A percentile compares a stretch with the other conserved stretches of the same genome.
These are phyloP conservation scores for Micronisus gabar DNA, from an alignment of 2,113 vertebrate genomes.

Conservation along the genomic window DNA sequence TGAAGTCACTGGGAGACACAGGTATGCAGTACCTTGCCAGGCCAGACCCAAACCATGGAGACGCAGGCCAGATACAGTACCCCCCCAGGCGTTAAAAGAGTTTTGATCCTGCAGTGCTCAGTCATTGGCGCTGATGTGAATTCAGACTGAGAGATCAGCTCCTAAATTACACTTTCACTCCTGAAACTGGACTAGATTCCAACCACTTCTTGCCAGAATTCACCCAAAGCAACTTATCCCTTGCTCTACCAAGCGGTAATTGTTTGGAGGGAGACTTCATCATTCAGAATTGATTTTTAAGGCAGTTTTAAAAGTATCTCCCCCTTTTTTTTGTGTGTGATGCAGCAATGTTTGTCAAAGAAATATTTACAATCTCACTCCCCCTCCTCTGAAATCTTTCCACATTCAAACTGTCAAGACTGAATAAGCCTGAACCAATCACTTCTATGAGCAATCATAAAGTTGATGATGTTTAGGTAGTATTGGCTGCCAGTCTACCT, in stretches of 20 bases:
- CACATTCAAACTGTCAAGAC: slow-evolving; percentile 45
- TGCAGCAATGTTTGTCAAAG: slow-evolving; percentile 53
- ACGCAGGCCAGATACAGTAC: background rate
- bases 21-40: background rate
- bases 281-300: slow-evolving; percentile 48
- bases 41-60: background rate
- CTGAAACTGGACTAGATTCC: background rate
- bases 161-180: background rate
- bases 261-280: slow-evolving; percentile 39
- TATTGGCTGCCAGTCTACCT: slow-evolving; percentile 25
- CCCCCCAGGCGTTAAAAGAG: background rate
- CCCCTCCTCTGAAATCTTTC: slow-evolving; percentile 11
- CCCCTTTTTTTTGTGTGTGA: slow-evolving; percentile 21
- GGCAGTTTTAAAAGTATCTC: slow-evolving; percentile 60
- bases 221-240: slow-evolving; percentile 31
- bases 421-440: slow-evolving; percentile 17
- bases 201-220: slow-evolving; percentile 33
- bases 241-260: background rate
- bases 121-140: background rate
- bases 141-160: slow-evolving; percentile 34
- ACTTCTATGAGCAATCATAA: background rate
- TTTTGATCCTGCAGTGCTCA: slow-evolving; percentile 28
- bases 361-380: slow-evolving; percentile 48
- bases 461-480: slow-evolving; percentile 29
- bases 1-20: slow-evolving; percentile 21